These are phyloP conservation scores for Sphenopsis melanotis DNA, from an alignment of 2,797 vertebrate genomes.

Conservation along the genomic window DNA sequence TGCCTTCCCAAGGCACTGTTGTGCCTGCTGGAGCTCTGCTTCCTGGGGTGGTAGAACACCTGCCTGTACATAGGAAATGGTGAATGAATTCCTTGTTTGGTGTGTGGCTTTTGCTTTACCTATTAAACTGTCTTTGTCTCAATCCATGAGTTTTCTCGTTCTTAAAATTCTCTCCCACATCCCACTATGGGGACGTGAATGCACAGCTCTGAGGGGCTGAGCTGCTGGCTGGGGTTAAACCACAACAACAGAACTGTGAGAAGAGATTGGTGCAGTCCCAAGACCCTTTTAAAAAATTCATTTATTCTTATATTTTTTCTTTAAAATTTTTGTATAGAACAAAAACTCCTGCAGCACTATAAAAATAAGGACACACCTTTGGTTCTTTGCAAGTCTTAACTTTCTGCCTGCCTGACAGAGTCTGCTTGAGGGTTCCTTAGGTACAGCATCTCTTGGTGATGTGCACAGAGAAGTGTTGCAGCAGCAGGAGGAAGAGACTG, in stretches of 20 bases:
- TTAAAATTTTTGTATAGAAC: background rate
- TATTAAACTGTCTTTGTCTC: background rate
- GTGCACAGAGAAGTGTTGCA: background rate
- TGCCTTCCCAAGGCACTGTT: background rate
- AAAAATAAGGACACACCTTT: background rate
- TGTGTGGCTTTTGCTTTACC: background rate
- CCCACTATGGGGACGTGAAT: rapidly evolving
- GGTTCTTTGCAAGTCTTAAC: background rate
- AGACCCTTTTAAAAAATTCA: background rate
- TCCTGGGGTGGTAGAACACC: background rate
- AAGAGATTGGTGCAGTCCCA: background rate
- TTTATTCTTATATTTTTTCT: background rate
- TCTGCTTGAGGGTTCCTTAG: background rate
- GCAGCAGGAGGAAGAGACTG: background rate
- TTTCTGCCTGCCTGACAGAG: background rate
- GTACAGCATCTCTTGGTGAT: background rate
- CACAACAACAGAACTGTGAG: background rate
- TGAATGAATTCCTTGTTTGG: background rate
- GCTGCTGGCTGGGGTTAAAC: background rate
- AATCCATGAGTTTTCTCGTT: background rate
- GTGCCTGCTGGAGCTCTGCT: background rate
- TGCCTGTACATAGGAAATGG: background rate
- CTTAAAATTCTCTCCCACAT: background rate
- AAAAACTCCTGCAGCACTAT: background rate
- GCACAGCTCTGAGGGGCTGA: background rate